phyloP scores from a whole-genome alignment of 2,113 vertebrate species.

The Mobula birostris region DNA sequence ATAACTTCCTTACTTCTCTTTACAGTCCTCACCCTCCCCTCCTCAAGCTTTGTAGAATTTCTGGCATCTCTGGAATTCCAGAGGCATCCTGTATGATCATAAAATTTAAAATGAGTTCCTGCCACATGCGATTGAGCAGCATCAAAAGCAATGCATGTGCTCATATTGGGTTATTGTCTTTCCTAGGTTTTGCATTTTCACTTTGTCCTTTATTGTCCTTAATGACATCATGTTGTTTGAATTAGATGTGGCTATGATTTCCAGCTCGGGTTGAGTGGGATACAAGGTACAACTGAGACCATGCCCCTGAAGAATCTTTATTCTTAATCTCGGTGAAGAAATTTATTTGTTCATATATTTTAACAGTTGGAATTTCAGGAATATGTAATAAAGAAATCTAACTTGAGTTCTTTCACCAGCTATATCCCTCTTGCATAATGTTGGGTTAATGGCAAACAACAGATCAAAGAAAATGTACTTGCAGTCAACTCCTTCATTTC shows the following conservation, averaged over 20 bases:
- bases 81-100: background rate
- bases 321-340: background rate
- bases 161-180: background rate
- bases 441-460: background rate
- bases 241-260: background rate
- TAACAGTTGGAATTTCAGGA: background rate
- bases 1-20: background rate
- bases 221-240: background rate
- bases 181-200: background rate
- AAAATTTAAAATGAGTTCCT: background rate
- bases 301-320: background rate
- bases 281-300: background rate
- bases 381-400: background rate
- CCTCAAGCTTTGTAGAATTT: background rate
- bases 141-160: background rate
- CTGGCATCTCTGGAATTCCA: background rate
- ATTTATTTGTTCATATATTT: background rate
- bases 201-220: background rate
- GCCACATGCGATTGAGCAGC: background rate
- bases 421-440: background rate
- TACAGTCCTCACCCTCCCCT: background rate
- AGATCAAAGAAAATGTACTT: background rate
- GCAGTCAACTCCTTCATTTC: background rate
- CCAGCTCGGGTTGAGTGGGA: background rate
- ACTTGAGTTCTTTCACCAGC: background rate